Conservation (phyloP, 37 sponge, comb jelly and placozoan genomes). For the Cliona cf. orientalis region DNA sequence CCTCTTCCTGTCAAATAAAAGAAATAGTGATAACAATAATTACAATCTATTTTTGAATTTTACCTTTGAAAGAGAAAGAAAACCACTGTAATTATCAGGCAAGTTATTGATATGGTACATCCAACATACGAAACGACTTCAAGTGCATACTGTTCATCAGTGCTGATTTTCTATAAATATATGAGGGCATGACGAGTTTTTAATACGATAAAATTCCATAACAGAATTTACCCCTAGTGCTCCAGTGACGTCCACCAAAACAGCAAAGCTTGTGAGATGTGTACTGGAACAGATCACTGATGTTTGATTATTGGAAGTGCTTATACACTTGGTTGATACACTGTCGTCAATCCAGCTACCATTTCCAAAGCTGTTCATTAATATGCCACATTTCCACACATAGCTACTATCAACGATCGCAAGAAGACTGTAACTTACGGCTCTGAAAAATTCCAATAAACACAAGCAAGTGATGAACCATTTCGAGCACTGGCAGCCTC, state of each 20-base stretch:
- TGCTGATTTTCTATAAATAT: background rate
- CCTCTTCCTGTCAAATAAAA: too few relatives aligned
- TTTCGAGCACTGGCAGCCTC: too few relatives aligned
- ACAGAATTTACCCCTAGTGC: background rate
- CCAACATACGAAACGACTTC: slow-evolving; percentile 48
- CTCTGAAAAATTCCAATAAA: too few relatives aligned
- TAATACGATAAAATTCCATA: too few relatives aligned
- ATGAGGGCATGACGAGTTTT: background rate
- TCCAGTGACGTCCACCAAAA: slow-evolving; percentile 73
- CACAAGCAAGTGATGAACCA: too few relatives aligned
- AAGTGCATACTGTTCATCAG: slow-evolving; percentile 5
- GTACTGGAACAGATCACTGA: slow-evolving; percentile 29
- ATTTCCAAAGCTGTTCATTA: slow-evolving; percentile 46
- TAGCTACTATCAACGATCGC: too few relatives aligned
- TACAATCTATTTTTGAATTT: background rate
- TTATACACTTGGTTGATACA: slow-evolving; percentile 2
- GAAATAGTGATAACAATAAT: too few relatives aligned
- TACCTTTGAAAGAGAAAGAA: slow-evolving; percentile 40
- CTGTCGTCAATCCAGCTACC: slow-evolving; percentile 55
- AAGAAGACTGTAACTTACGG: too few relatives aligned
- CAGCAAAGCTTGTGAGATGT: slow-evolving; percentile 74
- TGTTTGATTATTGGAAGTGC: background rate
- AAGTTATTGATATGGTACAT: slow-evolving; percentile 30
- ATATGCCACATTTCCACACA: too few relatives aligned
- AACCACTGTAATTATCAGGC: slow-evolving; percentile 41